Evolutionary conservation across 2,113 vertebrate species (phyloP), one percentile per base, ranked within the genome.

Genomic region (Hiodon tergisus): DNA sequence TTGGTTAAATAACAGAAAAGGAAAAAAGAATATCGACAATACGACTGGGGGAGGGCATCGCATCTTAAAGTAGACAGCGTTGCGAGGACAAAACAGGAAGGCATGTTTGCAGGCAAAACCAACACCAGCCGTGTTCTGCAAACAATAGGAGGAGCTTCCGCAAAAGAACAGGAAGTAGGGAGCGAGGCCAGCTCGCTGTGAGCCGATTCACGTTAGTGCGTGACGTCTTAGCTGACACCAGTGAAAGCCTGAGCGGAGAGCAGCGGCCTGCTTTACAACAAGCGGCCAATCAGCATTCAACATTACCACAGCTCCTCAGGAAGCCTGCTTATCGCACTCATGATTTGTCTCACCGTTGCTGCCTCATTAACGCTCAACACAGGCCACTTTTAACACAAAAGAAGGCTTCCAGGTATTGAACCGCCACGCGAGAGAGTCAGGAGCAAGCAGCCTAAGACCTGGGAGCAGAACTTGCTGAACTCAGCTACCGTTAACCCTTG

Each of bases 81-180:
- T 2, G 0, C 14, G 52, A 55, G 71, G 47, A 70, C n/a, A 75
- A 69, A 73, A 76, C 31, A 73, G 54, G 51, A 68, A 70, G 48
- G 51, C 69, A 63, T 69, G 51, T 10, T 59, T 13, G 73, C 80
- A 82, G 54, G 58, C 53, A 67, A 14, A 31, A 72, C 67, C 13
- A 69, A 73, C 76, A 76, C 50, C 70, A 79, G 74, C 61, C 53
- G n/a, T 63, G 61, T 8, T 48, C 71, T 55, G 76, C 78, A 72
- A 79, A 75, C 78, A 75, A 80, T 53, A 76, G 85, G 87, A 85
- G 79, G 66, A 67, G 80, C 87, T 89, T 89, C 87, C 86, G 81
- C 80, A 82, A 78, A 79, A 80, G 80, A 79, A 86, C 86, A 89
- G 88, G 89, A 91, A 88, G 85, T 73, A 61, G 75, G 63, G 61